Evolutionary conservation across 2,888 invertebrate genomes (phyloP), one percentile per base, ranked within the genome.

Genomic region (Hirtodrosophila alboralis): DNA sequence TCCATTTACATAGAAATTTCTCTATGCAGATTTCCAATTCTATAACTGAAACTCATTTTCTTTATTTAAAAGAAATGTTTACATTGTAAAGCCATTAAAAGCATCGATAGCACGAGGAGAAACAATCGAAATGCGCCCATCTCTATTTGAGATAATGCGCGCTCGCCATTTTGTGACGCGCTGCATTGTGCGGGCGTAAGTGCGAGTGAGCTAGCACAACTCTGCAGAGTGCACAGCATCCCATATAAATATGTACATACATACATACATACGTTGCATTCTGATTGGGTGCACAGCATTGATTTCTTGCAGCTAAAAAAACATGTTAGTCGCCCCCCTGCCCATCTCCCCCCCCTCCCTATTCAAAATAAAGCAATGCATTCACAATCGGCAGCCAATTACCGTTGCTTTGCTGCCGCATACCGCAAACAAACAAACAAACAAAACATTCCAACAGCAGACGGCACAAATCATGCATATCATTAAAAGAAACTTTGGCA

Each of bases 401-500:
- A 56, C 72, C 52, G 65, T 71, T 65, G 45, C 27, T 31, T 40
- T 27, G 40, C 40, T 47, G 40, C 16, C 38, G 49, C 45, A 40
- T 59, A 60, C 40, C 40, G 13, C 13, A 37, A 10, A 27, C 21
- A 23, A 6, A 7, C 23, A 23, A 7, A 23, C 23, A 23, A 7
- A 23, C 23, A 23, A 23, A 23, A 7, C 27, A 56, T 43, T 43
- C 41, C 56, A 57, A n/a, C n/a, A 12, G 28, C n/a, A 12, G 27
- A 34, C 37, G 27, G 23, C 47, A 53, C 23, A 56, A 51, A 84
- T 56, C 62, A 78, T 78, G 75, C 75, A 77, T 78, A 70, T 45
- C 37, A 75, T 85, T 69, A 41, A 57, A 56, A 41, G 53, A 60
- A 75, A 65, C 77, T 78, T 70, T 83, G 69, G 74, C 74, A 44